Percentiles rank a stretch among this genome's conserved stretches.
These are phyloP conservation scores for Habroteleia sp. DNA, from an alignment of 2,888 invertebrate species.

Conservation along the genomic window DNA sequence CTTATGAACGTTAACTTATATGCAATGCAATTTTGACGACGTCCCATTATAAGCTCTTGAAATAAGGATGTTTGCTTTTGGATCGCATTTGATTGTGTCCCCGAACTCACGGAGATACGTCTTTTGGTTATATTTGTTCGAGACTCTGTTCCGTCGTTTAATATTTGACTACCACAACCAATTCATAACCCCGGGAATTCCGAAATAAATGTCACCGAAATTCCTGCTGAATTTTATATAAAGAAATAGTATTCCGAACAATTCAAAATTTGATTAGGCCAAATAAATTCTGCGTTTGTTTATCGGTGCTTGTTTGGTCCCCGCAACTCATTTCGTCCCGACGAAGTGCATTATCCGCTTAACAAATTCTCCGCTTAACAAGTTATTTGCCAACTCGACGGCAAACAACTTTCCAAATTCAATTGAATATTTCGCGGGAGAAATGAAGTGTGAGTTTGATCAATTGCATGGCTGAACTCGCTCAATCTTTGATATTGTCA, in stretches of 20 bases:
- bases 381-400: conserved; percentile 15
- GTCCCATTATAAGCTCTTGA: conserved; percentile 4
- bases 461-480: conserved; percentile 40
- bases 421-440: conserved; percentile 46
- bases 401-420: conserved; percentile 17
- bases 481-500: conserved; percentile 65
- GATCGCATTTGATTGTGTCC: conserved; percentile 45
- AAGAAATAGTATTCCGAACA: conserved; percentile 13
- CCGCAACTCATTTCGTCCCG: no score
- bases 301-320: no score
- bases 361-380: conserved; percentile 29
- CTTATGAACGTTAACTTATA: conserved; percentile 10
- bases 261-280: conserved; percentile 21
- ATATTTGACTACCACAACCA: conserved; percentile 43
- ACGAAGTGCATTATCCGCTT: no score
- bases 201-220: conserved; percentile 32
- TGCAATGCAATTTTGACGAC: conserved; percentile 2
- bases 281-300: conserved; percentile 15
- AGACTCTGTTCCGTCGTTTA: conserved; percentile 36
- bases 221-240: conserved; percentile 16
- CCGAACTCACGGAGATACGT: conserved; percentile 42
- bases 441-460: conserved; percentile 49
- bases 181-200: conserved; percentile 29
- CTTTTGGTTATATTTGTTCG: conserved; percentile 50
- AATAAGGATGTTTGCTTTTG: conserved; percentile 36